Conservation (phyloP, 2,888 invertebrate genomes). For the Pristionchus exspectatus region DNA sequence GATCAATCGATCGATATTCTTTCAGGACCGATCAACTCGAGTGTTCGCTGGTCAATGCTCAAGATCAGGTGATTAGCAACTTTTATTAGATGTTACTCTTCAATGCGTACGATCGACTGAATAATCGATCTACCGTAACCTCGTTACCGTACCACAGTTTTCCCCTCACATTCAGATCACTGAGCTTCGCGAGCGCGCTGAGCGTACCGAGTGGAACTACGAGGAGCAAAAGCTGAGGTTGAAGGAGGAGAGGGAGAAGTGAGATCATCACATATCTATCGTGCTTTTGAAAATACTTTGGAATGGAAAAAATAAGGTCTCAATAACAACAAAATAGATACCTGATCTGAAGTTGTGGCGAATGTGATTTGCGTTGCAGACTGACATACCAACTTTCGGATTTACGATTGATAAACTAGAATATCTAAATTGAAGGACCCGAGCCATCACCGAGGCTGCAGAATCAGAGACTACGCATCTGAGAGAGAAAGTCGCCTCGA, state of each 20-base stretch:
- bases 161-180: background rate
- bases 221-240: conserved; percentile 1
- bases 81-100: too few relatives aligned
- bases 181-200: background rate
- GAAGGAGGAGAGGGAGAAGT: conserved; percentile 38
- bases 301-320: too few relatives aligned
- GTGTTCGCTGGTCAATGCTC: background rate
- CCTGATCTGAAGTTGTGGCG: too few relatives aligned
- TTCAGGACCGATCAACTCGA: conserved; percentile 12
- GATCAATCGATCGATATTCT: background rate
- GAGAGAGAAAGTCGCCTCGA: conserved; percentile 24
- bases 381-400: too few relatives aligned
- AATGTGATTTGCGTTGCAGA: too few relatives aligned
- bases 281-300: too few relatives aligned
- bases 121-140: background rate
- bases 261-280: too few relatives aligned
- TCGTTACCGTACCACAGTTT: background rate
- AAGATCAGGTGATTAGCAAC: background rate
- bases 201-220: background rate
- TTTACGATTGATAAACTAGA: background rate
- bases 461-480: background rate
- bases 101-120: too few relatives aligned
- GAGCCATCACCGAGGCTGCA: conserved; percentile 12
- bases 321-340: too few relatives aligned
- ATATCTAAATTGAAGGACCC: background rate